Evolutionary conservation across 92 coral and sea anemone genomes (phyloP).

Genomic region (Palythoa caribaeorum): DNA sequence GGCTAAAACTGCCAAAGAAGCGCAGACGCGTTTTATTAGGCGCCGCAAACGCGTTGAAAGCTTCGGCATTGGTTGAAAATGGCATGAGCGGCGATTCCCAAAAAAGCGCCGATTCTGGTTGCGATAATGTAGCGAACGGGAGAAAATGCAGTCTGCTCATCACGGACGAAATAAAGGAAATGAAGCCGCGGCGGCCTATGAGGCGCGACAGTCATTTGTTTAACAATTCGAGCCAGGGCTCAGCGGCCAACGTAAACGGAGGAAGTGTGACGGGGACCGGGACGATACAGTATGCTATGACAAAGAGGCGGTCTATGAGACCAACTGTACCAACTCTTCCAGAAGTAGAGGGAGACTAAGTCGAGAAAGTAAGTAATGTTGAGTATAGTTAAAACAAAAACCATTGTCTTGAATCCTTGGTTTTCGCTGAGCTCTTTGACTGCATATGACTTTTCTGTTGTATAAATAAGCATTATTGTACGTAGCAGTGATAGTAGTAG

Average conservation of each 20-base stretch:
- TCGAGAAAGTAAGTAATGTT: background rate
- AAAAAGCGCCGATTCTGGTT: slow-evolving; percentile 83
- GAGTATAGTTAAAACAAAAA: background rate
- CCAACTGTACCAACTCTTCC: slow-evolving; percentile 96
- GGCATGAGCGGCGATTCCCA: slow-evolving; percentile 89
- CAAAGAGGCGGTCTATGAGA: slow-evolving; percentile 88
- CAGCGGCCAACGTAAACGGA: slow-evolving; percentile 36
- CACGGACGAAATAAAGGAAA: slow-evolving; percentile 84
- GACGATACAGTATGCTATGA: slow-evolving; percentile 74
- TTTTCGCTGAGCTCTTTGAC: no score
- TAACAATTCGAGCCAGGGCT: slow-evolving; percentile 66
- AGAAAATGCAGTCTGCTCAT: slow-evolving; percentile 86
- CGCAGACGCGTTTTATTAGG: slow-evolving; percentile 87
- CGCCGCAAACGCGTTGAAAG: slow-evolving; percentile 89
- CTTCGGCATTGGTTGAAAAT: slow-evolving; percentile 80
- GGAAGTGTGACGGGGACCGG: slow-evolving; percentile 47
- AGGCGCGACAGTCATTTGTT: slow-evolving; percentile 94
- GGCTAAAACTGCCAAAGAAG: slow-evolving; percentile 93
- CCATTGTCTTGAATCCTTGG: background rate
- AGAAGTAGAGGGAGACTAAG: slow-evolving; percentile 80
- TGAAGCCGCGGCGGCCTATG: slow-evolving; percentile 83
- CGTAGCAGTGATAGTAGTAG: background rate
- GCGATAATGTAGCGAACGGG: slow-evolving; percentile 67
- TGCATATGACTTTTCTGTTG: no score
- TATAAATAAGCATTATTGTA: background rate